phyloP scores from a whole-genome alignment of 2,113 vertebrate species.

The Chaetura pelagica region DNA sequence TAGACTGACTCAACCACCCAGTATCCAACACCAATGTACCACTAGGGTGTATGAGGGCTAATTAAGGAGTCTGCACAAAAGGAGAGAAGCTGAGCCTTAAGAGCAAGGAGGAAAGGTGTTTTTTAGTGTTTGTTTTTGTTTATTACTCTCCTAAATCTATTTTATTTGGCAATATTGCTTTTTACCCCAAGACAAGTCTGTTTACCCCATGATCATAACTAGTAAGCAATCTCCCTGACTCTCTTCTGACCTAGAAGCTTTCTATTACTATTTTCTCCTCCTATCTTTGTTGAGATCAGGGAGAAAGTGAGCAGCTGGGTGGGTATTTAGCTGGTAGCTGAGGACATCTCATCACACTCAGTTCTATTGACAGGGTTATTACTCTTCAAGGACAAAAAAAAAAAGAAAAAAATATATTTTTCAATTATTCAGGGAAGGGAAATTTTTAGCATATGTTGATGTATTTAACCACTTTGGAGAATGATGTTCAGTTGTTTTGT shows the following conservation, averaged over 20 bases:
- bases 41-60: background rate
- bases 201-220: background rate
- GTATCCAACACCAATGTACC: background rate
- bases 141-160: background rate
- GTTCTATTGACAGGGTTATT: background rate
- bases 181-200: background rate
- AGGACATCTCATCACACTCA: background rate
- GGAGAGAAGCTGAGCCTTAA: background rate
- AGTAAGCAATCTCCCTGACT: background rate
- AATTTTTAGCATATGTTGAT: background rate
- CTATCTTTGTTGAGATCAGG: background rate
- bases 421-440: background rate
- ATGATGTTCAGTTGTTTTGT: background rate
- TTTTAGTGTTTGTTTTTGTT: background rate
- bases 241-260: background rate
- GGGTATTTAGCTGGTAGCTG: background rate
- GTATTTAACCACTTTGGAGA: background rate
- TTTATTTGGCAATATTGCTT: background rate
- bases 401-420: background rate
- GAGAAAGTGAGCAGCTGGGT: background rate
- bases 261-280: background rate
- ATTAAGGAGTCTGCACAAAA: background rate
- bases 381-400: background rate
- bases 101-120: background rate
- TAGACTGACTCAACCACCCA: background rate